Evolutionary conservation across 2,113 vertebrate genomes (phyloP), one percentile per base, ranked within the genome.

Genomic region (Axis porcinus): DNA sequence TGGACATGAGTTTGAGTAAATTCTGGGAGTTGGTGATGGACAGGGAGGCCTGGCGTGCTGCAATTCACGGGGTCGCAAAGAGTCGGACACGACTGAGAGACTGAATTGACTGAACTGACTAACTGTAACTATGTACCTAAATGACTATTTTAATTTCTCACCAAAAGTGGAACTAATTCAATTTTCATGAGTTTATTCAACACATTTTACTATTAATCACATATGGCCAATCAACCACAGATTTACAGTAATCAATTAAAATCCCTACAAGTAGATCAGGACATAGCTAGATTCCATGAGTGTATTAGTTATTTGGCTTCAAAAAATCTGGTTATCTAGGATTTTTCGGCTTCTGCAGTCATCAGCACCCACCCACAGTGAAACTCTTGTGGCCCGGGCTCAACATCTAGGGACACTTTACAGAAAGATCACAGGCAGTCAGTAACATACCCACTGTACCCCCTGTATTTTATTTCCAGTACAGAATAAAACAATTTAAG

Each of bases 401-500:
- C 28, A 95, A 81, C 8, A 94, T 55, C 57, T 70, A 92, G 25
- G 33, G 28, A 82, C n/a, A 70, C 83, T 54, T 86, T 33, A 94
- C 3, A 89, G 60, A 97, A 95, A 96, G 82, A 96, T 95, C 43
- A 54, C 17, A 90, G 33, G 57, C 28, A 95, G 23, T 94, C 74
- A 95, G 43, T 83, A 91, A 82, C 36, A 88, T 67, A 36, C 67
- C 27, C 52, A 92, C 54, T 86, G 14, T 84, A 91, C 93, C n/a
- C 67, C 90, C 54, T 86, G 14, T 91, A 91, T 95, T 92, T 97
- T 90, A 87, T 45, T 96, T 94, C 86, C 10, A 96, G 90, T 86
- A 85, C 10, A 96, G 36, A 94, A 64, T 91, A 86, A 95, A 97
- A 88, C 16, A 87, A 84, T 70, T 97, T 79, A 95, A 91, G 86